A percentile compares a stretch with the other conserved stretches of the same genome.
Conservation (phyloP, 2,797 vertebrate genomes). For the Ceryle rudis region DNA sequence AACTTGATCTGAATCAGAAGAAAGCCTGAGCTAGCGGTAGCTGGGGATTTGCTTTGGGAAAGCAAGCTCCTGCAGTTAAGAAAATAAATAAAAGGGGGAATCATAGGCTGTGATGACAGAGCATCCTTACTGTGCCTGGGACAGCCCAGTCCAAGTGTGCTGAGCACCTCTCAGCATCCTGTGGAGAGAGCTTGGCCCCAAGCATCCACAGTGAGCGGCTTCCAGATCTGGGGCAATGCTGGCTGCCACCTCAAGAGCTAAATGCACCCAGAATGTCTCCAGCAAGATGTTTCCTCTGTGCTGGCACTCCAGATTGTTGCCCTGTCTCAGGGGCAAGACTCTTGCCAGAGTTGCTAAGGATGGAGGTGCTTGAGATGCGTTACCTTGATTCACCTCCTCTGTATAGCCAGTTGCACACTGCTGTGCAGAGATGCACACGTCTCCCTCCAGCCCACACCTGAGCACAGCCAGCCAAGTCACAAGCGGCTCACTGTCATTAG, state of each 20-base stretch:
- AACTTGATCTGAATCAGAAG: constrained; percentile 55
- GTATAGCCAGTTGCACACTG: rapidly evolving
- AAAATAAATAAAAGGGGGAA: background rate
- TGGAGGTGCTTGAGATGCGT: background rate
- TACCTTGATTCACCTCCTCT: background rate
- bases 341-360: background rate
- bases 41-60: background rate
- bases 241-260: background rate
- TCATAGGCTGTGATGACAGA: background rate
- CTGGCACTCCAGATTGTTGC: background rate
- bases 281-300: background rate
- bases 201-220: background rate
- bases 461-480: constrained; percentile 55
- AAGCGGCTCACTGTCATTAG: constrained; percentile 68
- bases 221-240: background rate
- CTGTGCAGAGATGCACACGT: background rate
- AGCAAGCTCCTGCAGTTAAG: background rate
- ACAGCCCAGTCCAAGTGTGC: background rate
- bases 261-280: background rate
- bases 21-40: background rate
- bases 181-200: background rate
- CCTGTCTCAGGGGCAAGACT: background rate
- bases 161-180: background rate
- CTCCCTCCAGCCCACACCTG: constrained; percentile 61
- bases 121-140: rapidly evolving